These are phyloP conservation scores for Sapajus apella DNA, from an alignment of 2,113 vertebrate genomes.

Conservation along the genomic window DNA sequence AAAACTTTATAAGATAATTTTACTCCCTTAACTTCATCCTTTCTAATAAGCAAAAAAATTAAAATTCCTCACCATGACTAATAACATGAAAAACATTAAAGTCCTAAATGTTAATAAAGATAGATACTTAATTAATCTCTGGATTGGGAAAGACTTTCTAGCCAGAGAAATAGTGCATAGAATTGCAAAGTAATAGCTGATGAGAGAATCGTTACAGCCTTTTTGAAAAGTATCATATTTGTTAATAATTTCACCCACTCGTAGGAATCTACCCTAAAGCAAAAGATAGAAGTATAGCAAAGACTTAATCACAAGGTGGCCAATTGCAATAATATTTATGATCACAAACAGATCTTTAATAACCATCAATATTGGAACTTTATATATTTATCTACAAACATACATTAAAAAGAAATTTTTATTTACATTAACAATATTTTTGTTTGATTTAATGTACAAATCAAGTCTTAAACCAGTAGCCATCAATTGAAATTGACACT, in stretches of 20 bases:
- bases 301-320: not conserved
- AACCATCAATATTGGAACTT: too few species aligned
- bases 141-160: not conserved
- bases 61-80: not conserved
- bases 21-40: not conserved
- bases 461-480: not conserved
- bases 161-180: not conserved
- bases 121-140: not conserved
- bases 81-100: not conserved
- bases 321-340: not conserved
- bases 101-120: not conserved
- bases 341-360: not conserved
- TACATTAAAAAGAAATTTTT: not conserved
- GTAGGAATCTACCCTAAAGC: not conserved
- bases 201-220: not conserved
- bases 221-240: not conserved
- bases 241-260: not conserved
- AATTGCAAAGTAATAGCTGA: not conserved
- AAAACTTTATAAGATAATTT: not conserved
- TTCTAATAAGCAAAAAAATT: not conserved
- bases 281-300: not conserved
- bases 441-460: slow-evolving; percentile 1
- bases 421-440: not conserved
- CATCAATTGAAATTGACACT: not conserved
- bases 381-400: too few species aligned